Conservation (phyloP, 1,140 invertebrate genomes). For the Scaptodrosophila lebanonensis region DNA sequence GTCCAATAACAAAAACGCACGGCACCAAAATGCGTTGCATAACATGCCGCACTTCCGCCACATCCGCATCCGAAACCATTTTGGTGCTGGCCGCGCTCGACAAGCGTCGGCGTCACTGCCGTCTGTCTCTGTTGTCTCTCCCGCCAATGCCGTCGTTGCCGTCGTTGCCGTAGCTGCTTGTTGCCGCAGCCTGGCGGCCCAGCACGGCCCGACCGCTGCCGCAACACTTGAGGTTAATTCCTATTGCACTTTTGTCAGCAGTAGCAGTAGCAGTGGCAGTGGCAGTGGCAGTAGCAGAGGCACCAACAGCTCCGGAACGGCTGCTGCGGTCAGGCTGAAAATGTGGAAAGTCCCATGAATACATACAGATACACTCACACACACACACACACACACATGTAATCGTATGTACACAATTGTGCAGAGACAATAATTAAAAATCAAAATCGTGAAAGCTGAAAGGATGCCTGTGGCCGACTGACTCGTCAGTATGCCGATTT, state of each 20-base stretch:
- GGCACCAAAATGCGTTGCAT: conserved; percentile 84
- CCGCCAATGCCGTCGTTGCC: conserved; percentile 18
- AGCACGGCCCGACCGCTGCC: background rate
- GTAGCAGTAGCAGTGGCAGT: too few species aligned
- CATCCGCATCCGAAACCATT: conserved; percentile 71
- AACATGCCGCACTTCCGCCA: conserved; percentile 77
- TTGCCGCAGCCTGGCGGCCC: background rate
- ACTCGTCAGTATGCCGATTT: too few species aligned
- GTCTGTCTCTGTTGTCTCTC: too few species aligned
- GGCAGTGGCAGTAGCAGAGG: too few species aligned
- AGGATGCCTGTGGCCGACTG: background rate
- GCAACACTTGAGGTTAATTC: too few species aligned
- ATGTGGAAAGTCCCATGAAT: too few species aligned
- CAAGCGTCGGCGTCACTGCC: conserved; percentile 26
- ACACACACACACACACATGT: too few species aligned
- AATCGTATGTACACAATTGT: too few species aligned
- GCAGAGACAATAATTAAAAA: conserved; percentile 46
- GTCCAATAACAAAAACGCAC: conserved; percentile 83
- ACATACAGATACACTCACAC: too few species aligned
- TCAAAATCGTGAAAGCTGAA: conserved; percentile 9
- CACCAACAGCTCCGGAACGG: too few species aligned
- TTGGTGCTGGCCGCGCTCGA: conserved; percentile 38
- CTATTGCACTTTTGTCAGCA: conserved; percentile 19
- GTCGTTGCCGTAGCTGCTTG: conserved; percentile 2
- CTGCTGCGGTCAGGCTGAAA: too few species aligned